Evolutionary conservation across 2,797 vertebrate genomes (phyloP).

Genomic region (Cebuella pygmaea): DNA sequence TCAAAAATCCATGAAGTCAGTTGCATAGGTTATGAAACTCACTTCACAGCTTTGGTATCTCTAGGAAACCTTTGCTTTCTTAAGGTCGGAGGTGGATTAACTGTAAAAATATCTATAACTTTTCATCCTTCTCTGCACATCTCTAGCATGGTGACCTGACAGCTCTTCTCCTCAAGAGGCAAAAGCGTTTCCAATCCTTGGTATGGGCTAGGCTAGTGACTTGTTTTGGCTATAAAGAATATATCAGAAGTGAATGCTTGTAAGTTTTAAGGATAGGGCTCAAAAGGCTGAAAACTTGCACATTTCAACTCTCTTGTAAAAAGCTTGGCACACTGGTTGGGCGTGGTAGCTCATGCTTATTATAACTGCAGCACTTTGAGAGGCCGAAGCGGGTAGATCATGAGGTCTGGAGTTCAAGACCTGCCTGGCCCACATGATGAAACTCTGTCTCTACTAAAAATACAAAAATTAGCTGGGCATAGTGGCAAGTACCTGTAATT

Average conservation of each 20-base stretch:
- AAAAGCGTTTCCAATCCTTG: background rate
- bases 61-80: conserved; percentile 2
- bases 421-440: too few species aligned
- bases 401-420: too few species aligned
- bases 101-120: background rate
- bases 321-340: background rate
- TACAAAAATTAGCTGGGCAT: too few species aligned
- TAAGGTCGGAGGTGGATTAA: background rate
- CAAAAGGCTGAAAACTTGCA: background rate
- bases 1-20: background rate
- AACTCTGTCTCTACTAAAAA: too few species aligned
- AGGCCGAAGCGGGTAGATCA: too few species aligned
- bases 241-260: background rate
- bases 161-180: background rate
- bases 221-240: background rate
- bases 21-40: background rate
- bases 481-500: too few species aligned
- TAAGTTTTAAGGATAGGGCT: background rate
- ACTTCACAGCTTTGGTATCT: background rate
- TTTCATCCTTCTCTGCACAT: background rate
- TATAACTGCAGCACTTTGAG: too few species aligned
- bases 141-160: background rate
- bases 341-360: too few species aligned
- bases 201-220: background rate
- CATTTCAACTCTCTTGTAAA: background rate